Evolutionary conservation across 2,797 vertebrate species (phyloP), one percentile per base, ranked within the genome.

Genomic region (Anguilla marmorata): DNA sequence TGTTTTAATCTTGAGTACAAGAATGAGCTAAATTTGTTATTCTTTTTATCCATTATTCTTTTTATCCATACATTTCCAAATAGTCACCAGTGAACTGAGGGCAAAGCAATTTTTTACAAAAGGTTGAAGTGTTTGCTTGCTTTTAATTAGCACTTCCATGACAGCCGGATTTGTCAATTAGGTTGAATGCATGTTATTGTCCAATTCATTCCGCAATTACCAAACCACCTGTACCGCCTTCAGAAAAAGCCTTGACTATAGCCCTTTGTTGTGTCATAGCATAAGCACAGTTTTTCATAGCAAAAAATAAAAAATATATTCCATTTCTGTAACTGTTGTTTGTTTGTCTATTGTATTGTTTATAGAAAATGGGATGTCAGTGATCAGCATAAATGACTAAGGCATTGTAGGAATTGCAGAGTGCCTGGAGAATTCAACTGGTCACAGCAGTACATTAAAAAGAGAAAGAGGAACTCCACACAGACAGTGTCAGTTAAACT

Each of bases 291-390:
- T 12, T 8, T 52, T 52, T 52, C 11, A 52, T 52, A 52, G 9
- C 9, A 52, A 52, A 52, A 52, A 8, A 12, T 1, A 52, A 52
- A 45, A 45, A 45, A 45, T 4, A 54, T 14, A 54, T 54, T 54
- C 56, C 1, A 58, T 58, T 58, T 58, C 56, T 19, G 56, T 14
- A 58, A 58, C 0, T 3, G 14, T 58, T 58, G 52, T 54, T 19
- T 95, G 83, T 94, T 95, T 88, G 95, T 94, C 85, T 90, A 94
- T 89, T 93, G 94, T 92, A 95, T 94, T 91, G 92, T 90, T 94
- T 95, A 88, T n/a, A 33, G 37, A 27, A 11, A 45, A 89, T 88
- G 79, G 12, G 24, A 76, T 41, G 74, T 41, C 74, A 76, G 9
- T 72, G 69, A 4, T 19, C 33, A 16, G 24, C 0, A 37, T 14